Base-by-base conservation (phyloP, 1,140 invertebrate species). In the Cotesia vestalis region DNA sequence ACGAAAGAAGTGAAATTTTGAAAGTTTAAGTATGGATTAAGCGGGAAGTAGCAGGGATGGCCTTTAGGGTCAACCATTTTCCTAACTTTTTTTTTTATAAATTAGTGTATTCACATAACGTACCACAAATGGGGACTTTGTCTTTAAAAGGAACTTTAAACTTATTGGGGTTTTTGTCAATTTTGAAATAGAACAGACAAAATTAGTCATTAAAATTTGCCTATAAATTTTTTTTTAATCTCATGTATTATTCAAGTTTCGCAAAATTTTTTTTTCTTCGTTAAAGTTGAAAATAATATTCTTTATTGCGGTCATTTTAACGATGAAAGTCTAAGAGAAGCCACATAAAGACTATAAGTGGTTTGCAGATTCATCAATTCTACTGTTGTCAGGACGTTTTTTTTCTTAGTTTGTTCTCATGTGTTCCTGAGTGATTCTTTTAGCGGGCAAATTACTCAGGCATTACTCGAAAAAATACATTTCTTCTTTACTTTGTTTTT, bases 311-410 rank as follows among this genome's bases (percentile, higher is more conserved):
- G 63, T 63, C 59, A 69, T 12, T 38, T 27, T 27, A 2, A 38
- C 40, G 71, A 76, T 77, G 53, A 55, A 52, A 55, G 53, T 71
- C 40, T 46, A 17, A 74, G 75, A 66, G 59, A 79, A 81, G 79
- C 79, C 81, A 74, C 81, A 82, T 75, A 80, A 81, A 81, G 78
- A 77, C 75, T 76, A 80, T 78, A 72, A 71, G 35, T 63, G 74
- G 71, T 72, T 76, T 77, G 71, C 61, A 75, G 71, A 77, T 75
- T 67, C 72, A 73, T 69, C 74, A 34, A 60, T 53, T 66, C 34
- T 40, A 12, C 59, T 66, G n/a, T 46, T 72, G 66, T 66, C 52
- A 38, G 14, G 6, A 55, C 59, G 38, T 72, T 57, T 64, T 46
- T 62, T 53, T 74, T 75, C 59, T 60, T 60, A 11, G 20, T 35